A percentile compares a stretch with the other conserved stretches of the same genome.
phyloP scores from a whole-genome alignment of 2,113 vertebrate species.

The Tursiops truncatus region DNA sequence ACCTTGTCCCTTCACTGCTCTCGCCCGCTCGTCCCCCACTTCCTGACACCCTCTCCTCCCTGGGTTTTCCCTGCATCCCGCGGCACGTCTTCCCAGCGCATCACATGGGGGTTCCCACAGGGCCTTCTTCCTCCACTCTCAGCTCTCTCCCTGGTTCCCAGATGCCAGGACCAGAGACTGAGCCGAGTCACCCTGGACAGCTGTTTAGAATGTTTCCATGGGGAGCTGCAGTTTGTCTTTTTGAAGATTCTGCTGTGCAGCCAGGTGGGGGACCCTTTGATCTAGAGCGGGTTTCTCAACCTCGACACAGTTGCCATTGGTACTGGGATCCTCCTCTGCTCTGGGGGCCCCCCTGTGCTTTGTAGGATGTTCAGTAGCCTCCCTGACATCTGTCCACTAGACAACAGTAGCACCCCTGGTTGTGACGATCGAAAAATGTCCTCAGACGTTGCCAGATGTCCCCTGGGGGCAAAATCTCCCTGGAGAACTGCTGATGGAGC shows the following conservation, averaged over 20 bases:
- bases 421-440: background rate
- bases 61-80: too few relatives aligned
- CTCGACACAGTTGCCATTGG: rapidly evolving
- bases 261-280: background rate
- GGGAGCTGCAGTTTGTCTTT: background rate
- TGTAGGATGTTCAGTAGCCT: rapidly evolving
- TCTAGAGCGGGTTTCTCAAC: rapidly evolving
- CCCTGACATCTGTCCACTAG: background rate
- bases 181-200: rapidly evolving
- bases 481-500: background rate
- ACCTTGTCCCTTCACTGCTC: background rate
- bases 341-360: rapidly evolving
- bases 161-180: background rate
- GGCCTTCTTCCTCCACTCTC: too few relatives aligned
- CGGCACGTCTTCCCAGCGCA: rapidly evolving
- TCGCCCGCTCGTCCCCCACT: rapidly evolving
- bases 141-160: background rate
- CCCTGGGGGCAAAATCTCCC: background rate
- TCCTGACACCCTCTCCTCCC: too few relatives aligned
- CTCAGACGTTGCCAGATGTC: background rate
- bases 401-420: rapidly evolving
- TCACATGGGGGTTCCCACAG: rapidly evolving
- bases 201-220: background rate
- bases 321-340: background rate
- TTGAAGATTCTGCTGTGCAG: background rate